Percentiles rank a stretch among this genome's conserved stretches.
phyloP scores from a whole-genome alignment of 2,113 vertebrate species.

The Hippocampus guttulatus region DNA sequence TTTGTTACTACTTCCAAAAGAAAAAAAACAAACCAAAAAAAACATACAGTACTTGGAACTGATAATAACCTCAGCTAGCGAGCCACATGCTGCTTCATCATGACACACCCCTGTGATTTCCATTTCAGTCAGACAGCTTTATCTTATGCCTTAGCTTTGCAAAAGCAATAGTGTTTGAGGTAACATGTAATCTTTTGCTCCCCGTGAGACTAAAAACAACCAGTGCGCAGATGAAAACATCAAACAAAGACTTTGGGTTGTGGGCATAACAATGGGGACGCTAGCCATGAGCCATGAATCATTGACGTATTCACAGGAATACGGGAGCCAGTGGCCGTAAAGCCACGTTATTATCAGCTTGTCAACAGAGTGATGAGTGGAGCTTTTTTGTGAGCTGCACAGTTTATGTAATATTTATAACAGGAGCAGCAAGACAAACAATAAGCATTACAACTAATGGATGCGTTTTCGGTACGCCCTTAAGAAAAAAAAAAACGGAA shows the following conservation, averaged over 20 bases:
- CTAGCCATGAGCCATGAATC: conserved; percentile 36
- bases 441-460: background rate
- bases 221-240: background rate
- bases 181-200: background rate
- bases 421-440: background rate
- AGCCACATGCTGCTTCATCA: background rate
- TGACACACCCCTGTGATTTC: background rate
- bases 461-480: too few relatives aligned
- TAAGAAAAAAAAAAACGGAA: too few relatives aligned
- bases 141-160: background rate
- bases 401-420: conserved; percentile 36
- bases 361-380: conserved; percentile 59
- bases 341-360: conserved; percentile 28
- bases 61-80: too few relatives aligned
- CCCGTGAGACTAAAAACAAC: background rate
- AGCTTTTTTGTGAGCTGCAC: conserved; percentile 40
- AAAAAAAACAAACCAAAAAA: too few relatives aligned
- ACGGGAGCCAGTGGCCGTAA: conserved; percentile 30
- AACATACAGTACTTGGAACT: too few relatives aligned
- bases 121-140: background rate
- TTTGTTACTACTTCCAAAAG: too few relatives aligned
- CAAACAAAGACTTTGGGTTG: conserved; percentile 14
- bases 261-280: conserved; percentile 5
- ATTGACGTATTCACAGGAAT: conserved; percentile 29
- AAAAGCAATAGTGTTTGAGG: background rate